Conservation (phyloP, 2,113 vertebrate species). For the Ramphastos sulfuratus region DNA sequence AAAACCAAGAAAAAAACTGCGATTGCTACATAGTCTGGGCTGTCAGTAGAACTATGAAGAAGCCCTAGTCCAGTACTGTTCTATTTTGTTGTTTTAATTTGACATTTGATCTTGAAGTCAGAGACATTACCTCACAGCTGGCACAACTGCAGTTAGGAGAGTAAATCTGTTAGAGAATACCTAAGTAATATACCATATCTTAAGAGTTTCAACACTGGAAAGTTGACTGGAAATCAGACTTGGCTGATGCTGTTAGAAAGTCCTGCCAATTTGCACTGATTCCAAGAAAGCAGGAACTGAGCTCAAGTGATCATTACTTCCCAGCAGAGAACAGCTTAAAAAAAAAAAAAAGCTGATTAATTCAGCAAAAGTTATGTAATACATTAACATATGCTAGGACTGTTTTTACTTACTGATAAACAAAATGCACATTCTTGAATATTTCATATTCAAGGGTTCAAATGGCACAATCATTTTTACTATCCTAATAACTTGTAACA, state of each 20-base stretch:
- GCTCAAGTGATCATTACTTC: neutral
- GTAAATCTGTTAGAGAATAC: constrained; percentile 49
- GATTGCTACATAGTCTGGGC: neutral
- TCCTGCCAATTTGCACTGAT: constrained; percentile 16
- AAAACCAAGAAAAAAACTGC: neutral
- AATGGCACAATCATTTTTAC: neutral
- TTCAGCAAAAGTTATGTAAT: neutral
- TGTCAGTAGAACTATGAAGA: constrained; percentile 10
- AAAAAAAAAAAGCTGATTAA: constrained; percentile 40
- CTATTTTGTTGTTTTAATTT: constrained; percentile 55
- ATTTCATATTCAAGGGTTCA: neutral
- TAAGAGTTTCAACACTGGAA: constrained; percentile 55
- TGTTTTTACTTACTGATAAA: neutral
- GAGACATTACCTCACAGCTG: constrained; percentile 69
- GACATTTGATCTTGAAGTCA: constrained; percentile 62
- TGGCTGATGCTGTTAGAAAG: constrained; percentile 6
- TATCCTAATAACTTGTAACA: neutral
- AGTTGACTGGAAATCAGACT: constrained; percentile 60
- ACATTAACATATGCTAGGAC: neutral
- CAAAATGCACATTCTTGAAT: neutral
- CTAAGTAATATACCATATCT: constrained; percentile 65
- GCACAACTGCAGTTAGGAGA: constrained; percentile 1
- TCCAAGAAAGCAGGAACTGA: constrained; percentile 54
- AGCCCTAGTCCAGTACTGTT: constrained; percentile 12
- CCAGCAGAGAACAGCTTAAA: neutral